phyloP scores from a whole-genome alignment of 2,888 invertebrate genomes.

The Calliphora vomitoria region DNA sequence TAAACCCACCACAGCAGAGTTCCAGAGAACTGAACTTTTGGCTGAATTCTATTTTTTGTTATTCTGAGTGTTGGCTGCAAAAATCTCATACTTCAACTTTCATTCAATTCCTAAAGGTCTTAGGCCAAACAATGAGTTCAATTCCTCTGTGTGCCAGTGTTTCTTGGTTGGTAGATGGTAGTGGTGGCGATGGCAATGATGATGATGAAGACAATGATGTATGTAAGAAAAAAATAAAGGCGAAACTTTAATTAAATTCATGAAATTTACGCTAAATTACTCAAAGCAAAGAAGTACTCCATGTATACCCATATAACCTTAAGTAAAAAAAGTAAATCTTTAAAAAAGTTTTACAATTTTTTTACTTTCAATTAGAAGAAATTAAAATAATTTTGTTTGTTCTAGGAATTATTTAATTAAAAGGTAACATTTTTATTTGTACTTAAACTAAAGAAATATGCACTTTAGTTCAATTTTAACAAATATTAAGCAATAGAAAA shows the following conservation, averaged over 20 bases:
- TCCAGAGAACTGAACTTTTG: not conserved
- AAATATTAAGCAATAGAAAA: no score
- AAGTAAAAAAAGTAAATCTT: slow-evolving; percentile 9
- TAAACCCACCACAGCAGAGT: slow-evolving; percentile 43
- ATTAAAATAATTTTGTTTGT: no score
- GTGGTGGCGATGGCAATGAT: not conserved
- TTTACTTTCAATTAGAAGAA: no score
- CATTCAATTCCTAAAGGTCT: slow-evolving; percentile 61
- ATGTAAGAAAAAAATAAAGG: slow-evolving; percentile 42
- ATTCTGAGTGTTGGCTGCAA: not conserved
- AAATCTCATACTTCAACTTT: slow-evolving; percentile 33
- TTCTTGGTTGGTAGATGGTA: not conserved
- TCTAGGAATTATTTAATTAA: no score
- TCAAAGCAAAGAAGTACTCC: slow-evolving; percentile 25
- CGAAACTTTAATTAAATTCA: slow-evolving; percentile 62
- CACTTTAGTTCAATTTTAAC: no score
- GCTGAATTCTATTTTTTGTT: not conserved
- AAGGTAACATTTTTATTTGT: no score
- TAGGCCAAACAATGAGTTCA: slow-evolving; percentile 60
- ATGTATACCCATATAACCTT: no score
- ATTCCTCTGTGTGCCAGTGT: slow-evolving; percentile 27
- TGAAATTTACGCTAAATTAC: slow-evolving; percentile 62
- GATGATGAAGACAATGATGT: slow-evolving; percentile 40
- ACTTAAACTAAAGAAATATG: no score
- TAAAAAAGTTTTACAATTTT: not conserved